phyloP scores from a whole-genome alignment of 2,113 vertebrate genomes.

The Vidua chalybeata region DNA sequence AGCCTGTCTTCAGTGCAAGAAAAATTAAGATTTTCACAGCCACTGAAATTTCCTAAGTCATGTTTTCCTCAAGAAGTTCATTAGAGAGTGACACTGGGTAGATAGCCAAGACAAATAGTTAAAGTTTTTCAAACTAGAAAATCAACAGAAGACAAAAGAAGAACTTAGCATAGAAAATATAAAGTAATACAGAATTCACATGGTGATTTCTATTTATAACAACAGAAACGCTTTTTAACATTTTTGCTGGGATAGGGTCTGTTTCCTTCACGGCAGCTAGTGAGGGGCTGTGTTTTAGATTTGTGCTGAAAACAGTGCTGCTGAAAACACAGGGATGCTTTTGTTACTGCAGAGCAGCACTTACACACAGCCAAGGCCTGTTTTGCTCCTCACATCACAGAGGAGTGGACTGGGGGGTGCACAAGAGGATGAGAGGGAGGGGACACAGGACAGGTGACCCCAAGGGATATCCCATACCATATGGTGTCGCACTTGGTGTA shows the following conservation, averaged over 20 bases:
- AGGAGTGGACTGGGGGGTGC: not conserved
- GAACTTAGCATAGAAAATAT: not conserved
- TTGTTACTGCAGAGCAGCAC: not conserved
- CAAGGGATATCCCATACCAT: not conserved
- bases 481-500: fast-evolving
- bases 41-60: not conserved
- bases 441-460: not conserved
- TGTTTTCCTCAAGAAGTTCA: not conserved
- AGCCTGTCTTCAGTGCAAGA: not conserved
- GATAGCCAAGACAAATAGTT: not conserved
- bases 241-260: not conserved
- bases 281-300: not conserved
- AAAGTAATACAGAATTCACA: not conserved
- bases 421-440: not conserved
- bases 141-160: not conserved
- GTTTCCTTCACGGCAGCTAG: not conserved
- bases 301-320: not conserved
- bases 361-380: not conserved
- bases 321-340: not conserved
- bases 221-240: not conserved
- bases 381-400: not conserved
- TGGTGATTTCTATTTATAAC: not conserved
- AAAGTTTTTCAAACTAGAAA: not conserved
- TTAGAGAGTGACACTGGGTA: not conserved
- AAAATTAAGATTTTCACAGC: not conserved